Percentiles rank a stretch among this genome's conserved stretches.
Evolutionary conservation across 64 coral and sea anemone species (phyloP).

Genomic region (Acropora yongei): DNA sequence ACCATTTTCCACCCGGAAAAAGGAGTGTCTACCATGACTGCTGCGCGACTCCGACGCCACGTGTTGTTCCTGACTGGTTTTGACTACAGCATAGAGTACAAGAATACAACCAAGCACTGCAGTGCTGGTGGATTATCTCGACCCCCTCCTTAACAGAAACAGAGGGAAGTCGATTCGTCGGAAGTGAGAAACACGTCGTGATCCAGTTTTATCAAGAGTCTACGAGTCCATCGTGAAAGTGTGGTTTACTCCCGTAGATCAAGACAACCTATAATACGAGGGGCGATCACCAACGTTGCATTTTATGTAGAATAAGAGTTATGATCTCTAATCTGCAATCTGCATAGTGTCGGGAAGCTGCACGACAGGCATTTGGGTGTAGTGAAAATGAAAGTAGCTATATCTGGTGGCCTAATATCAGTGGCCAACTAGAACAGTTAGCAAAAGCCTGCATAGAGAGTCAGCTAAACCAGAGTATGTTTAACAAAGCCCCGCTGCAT

Average conservation of each 20-base stretch:
- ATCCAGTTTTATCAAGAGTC: conserved; percentile 12
- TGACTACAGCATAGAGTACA: conserved; percentile 13
- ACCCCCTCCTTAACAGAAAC: conserved; percentile 57
- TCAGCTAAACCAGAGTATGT: conserved; percentile 8
- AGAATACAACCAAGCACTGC: conserved; percentile 3
- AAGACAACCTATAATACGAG: conserved; percentile 23
- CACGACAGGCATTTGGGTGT: conserved; percentile 66
- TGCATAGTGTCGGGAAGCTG: conserved; percentile 47
- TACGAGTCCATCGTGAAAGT: conserved; percentile 37
- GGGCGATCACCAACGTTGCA: conserved; percentile 39
- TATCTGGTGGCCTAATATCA: conserved; percentile 67
- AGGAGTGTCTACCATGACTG: background rate
- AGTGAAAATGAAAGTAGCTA: conserved; percentile 65
- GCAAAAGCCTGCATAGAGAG: conserved; percentile 44
- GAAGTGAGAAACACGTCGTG: conserved; percentile 54
- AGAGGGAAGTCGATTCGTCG: conserved; percentile 33
- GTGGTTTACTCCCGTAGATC: conserved; percentile 10
- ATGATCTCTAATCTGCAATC: conserved; percentile 27
- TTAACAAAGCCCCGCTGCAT: no score
- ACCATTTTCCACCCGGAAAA: background rate
- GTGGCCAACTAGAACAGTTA: conserved; percentile 41
- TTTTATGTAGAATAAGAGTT: conserved; percentile 49
- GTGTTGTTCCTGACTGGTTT: background rate
- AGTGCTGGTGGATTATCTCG: conserved; percentile 71
- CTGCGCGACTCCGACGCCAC: conserved; percentile 4